phyloP scores from a whole-genome alignment of 1,140 invertebrate genomes.

The Cyclina sinensis region DNA sequence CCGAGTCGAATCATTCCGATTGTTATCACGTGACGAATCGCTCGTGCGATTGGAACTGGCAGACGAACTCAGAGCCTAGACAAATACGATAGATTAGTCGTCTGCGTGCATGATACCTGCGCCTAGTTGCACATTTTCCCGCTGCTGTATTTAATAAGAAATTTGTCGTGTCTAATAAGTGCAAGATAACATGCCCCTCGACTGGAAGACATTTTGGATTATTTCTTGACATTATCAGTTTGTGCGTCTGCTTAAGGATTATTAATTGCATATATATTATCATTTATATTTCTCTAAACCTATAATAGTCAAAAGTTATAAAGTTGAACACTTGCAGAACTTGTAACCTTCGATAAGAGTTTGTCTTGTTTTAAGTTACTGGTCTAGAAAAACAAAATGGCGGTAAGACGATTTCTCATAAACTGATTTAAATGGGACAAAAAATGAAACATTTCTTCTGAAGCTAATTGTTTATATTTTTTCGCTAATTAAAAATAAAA shows the following conservation, averaged over 20 bases:
- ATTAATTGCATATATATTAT: conserved; percentile 56
- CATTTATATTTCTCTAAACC: conserved; percentile 23
- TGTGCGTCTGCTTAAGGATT: conserved; percentile 43
- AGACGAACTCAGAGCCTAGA: conserved; percentile 30
- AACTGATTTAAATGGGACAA: too few species aligned
- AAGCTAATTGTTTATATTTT: background rate
- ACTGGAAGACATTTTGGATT: conserved; percentile 48
- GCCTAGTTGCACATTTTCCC: conserved; percentile 47
- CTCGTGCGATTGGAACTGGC: conserved; percentile 52
- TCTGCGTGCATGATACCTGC: conserved; percentile 25
- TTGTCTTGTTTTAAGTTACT: too few species aligned
- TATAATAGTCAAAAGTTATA: conserved; percentile 55
- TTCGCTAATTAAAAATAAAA: background rate
- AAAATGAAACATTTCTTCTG: too few species aligned
- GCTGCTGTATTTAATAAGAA: conserved; percentile 48
- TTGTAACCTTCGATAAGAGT: background rate
- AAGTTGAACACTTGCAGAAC: conserved; percentile 23
- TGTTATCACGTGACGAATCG: conserved; percentile 66
- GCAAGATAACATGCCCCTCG: conserved; percentile 52
- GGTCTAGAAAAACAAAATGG: too few species aligned
- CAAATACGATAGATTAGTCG: conserved; percentile 24
- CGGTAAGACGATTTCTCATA: too few species aligned
- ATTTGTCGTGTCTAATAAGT: conserved; percentile 63
- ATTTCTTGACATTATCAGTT: conserved; percentile 36
- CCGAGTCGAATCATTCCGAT: conserved; percentile 60